Evolutionary conservation across 2,797 vertebrate genomes (phyloP), one percentile per base, ranked within the genome.

Genomic region (Champsocephalus gunnari): DNA sequence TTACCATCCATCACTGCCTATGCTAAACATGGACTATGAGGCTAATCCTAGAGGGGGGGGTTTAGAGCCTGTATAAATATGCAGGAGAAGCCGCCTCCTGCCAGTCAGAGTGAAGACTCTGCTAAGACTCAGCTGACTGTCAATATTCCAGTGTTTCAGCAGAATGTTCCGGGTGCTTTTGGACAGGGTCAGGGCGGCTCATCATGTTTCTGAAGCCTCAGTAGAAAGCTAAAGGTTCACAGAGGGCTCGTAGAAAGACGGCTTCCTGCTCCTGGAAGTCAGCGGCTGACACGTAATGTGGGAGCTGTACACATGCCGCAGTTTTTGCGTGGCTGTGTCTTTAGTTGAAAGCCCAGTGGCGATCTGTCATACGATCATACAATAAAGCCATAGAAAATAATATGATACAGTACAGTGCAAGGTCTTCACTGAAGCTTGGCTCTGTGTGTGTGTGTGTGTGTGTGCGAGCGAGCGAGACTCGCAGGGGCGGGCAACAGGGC

Each of bases 161-260:
- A 88, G 55, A 91, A 83, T 80, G 58, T 81, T 67, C 62, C n/a
- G n/a, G 77, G 47, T 71, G 60, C 53, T 76, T 21, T 62, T 47
- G 34, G 83, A 88, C 77, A 72, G 81, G 82, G 77, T 88, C 83
- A 81, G 77, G 86, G 57, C 84, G 60, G 59, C 59, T 64, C 69
- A n/a, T 57, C 45, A 16, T 12, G 2, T 32, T 72, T 77, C n/a
- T 66, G 55, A 71, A 69, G 81, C 38, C 50, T 85, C 77, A 77
- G 82, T 82, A 69, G 12, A 75, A 69, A 24, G n/a, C 1, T 49
- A 32, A 50, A 48, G 43, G 47, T 62, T 68, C 60, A 64, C 17
- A 34, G 51, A 47, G 38, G 54, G 24, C 12, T 45, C 41, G 44
- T 64, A 61, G 66, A 51, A 66, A 67, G 44, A 56, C 2, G 3